phyloP scores from a whole-genome alignment of 2,113 vertebrate genomes.

The Hiodon alosoides region DNA sequence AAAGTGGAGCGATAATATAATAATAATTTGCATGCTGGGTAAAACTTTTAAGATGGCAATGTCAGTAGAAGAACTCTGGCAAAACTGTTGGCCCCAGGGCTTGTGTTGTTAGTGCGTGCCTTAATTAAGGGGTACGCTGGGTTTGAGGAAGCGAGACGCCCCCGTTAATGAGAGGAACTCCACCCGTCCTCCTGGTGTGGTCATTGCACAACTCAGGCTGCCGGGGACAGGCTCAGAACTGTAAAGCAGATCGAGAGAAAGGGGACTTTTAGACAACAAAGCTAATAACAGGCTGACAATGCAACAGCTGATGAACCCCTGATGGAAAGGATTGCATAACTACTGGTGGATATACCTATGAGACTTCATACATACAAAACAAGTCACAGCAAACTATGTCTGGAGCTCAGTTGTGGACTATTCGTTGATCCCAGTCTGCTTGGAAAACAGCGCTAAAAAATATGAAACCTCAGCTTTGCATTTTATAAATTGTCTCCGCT shows the following conservation, averaged over 20 bases:
- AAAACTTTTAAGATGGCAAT: neutral
- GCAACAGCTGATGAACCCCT: neutral
- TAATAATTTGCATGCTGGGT: neutral
- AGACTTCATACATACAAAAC: too few relatives aligned
- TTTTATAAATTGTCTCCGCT: too few relatives aligned
- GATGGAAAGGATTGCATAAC: neutral
- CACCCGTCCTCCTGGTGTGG: conserved; percentile 48
- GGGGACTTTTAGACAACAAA: neutral
- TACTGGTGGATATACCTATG: too few relatives aligned
- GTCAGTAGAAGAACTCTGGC: conserved; percentile 9
- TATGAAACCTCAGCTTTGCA: too few relatives aligned
- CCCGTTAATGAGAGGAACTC: conserved; percentile 34
- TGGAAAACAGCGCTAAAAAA: too few relatives aligned
- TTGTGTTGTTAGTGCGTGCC: conserved; percentile 11
- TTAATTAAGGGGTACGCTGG: conserved; percentile 1
- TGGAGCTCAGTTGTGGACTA: too few relatives aligned
- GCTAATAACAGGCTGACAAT: neutral
- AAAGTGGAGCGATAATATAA: neutral
- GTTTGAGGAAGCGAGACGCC: conserved; percentile 7
- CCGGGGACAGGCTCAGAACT: conserved; percentile 54
- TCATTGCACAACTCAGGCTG: conserved; percentile 38
- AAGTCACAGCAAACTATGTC: too few relatives aligned
- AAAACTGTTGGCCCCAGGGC: neutral
- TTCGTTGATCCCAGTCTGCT: too few relatives aligned
- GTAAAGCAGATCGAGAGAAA: conserved; percentile 41